These are phyloP conservation scores for Drosophila teissieri DNA, from an alignment of 1,140 invertebrate genomes.

Conservation along the genomic window DNA sequence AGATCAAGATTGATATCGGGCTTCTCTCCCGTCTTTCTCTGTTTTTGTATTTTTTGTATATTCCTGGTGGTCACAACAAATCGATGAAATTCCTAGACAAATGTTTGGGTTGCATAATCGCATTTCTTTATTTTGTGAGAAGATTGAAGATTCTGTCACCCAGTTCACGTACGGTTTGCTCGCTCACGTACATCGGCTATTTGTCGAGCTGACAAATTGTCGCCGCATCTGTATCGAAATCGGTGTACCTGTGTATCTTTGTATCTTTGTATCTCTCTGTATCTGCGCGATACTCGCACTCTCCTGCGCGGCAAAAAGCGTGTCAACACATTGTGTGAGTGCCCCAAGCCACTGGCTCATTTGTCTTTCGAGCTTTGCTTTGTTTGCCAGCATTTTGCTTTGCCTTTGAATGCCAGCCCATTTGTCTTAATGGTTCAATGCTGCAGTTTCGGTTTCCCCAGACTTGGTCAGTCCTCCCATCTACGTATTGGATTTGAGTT, in stretches of 20 bases:
- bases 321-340: conserved; percentile 74
- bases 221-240: conserved; percentile 40
- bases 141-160: conserved; percentile 62
- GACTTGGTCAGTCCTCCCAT: conserved; percentile 20
- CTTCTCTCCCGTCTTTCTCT: conserved; percentile 32
- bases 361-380: conserved; percentile 67
- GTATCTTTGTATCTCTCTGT: conserved; percentile 52
- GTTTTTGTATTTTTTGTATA: conserved; percentile 8
- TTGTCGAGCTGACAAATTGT: conserved; percentile 74
- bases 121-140: conserved; percentile 33
- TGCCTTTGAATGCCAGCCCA: conserved; percentile 55
- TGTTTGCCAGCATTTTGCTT: conserved; percentile 48
- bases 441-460: conserved; percentile 20
- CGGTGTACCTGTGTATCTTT: conserved; percentile 34
- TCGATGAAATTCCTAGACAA: conserved; percentile 54
- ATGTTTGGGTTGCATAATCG: conserved; percentile 51
- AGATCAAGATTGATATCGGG: conserved; percentile 79
- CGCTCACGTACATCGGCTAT: conserved; percentile 68
- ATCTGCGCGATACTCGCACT: conserved; percentile 57
- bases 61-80: conserved; percentile 51
- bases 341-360: conserved; percentile 61
- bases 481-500: conserved; percentile 26
- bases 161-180: conserved; percentile 69
- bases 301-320: conserved; percentile 53
- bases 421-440: conserved; percentile 76